Evolutionary conservation across 2,888 invertebrate genomes (phyloP), one percentile per base, ranked within the genome.

Genomic region (Leucophora obtusa): DNA sequence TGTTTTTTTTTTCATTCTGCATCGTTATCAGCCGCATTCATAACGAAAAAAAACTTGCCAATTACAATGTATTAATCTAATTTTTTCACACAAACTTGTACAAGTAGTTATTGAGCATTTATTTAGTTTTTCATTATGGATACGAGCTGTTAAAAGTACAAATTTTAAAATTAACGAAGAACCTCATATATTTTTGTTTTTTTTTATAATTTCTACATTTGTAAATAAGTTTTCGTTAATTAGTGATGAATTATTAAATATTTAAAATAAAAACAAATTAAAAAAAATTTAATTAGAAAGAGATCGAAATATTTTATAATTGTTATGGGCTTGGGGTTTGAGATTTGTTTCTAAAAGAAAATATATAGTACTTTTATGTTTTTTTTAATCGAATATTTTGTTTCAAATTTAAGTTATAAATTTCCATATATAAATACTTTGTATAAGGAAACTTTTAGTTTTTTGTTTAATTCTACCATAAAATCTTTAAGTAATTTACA

Each of bases 271-370:
- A 70, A 35, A 74, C 38, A 58, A 58, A 59, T 50, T 24, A 65
- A 73, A 63, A 63, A 66, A 50, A 69, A 58, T 73, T 81, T 77
- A 58, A 81, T 77, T 77, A 74, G 69, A 70, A 54, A 81, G 81
- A 81, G 81, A 81, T 81, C 81, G 77, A 77, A 81, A 81, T 77
- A 81, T 81, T 77, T 54, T 62, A 69, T 75, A 79, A 71, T 79
- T 82, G 62, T 28, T 28, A 7, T 79, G 76, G 72, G 59, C 35
- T 71, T 70, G 59, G 58, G 51, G 70, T 77, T 78, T 76, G 82
- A 82, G 79, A 79, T 79, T 82, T 68, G 53, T 75, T 68, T 62
- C 43, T 50, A 59, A 66, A 76, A 76, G 60, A 80, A 80, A 50
- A 43, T 66, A 1, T 3, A 58, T 50, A 53, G 33, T 54, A 28